Conservation (phyloP, 1,140 invertebrate species). For the Sarcophaga bullata region DNA sequence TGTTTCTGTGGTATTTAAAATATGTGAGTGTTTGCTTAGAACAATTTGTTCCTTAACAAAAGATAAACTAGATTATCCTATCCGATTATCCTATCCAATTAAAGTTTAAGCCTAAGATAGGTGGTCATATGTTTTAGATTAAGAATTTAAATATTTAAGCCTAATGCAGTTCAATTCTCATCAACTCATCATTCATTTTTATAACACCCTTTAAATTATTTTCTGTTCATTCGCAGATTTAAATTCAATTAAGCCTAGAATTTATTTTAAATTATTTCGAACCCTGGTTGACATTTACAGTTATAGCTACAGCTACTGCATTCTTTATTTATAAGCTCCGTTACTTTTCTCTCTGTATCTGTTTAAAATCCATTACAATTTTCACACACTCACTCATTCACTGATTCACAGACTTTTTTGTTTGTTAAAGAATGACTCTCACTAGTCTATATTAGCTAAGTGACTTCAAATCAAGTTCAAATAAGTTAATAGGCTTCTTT, state of each 20-base stretch:
- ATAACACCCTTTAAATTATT: neutral
- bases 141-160: no score
- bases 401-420: neutral
- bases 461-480: constrained; percentile 30
- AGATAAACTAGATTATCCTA: no score
- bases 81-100: no score
- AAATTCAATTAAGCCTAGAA: neutral
- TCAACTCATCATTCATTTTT: no score
- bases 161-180: no score
- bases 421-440: neutral
- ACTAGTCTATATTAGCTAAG: neutral
- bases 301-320: neutral
- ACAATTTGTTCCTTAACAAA: no score
- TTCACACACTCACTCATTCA: neutral
- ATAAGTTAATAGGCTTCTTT: constrained; percentile 25
- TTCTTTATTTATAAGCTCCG: neutral
- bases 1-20: no score
- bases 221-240: neutral
- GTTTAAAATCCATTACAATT: neutral
- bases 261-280: neutral
- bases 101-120: no score
- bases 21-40: no score
- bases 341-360: neutral
- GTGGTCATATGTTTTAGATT: no score
- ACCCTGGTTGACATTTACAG: neutral